Percentiles rank a stretch among this genome's conserved stretches.
These are phyloP conservation scores for Zaprionus inermis DNA, from an alignment of 1,140 invertebrate species.

Conservation along the genomic window DNA sequence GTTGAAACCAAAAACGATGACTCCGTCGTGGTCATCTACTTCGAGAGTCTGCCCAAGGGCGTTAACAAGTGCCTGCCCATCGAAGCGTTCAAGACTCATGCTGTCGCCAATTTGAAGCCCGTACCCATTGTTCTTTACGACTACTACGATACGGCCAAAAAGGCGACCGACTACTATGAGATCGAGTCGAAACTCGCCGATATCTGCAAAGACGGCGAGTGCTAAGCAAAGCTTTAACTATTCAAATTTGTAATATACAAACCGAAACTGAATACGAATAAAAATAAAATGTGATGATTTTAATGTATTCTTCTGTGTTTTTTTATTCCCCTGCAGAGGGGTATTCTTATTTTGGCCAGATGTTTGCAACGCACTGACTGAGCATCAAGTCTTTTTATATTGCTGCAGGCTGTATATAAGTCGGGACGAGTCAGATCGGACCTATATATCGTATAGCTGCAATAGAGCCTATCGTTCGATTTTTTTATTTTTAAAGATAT, in stretches of 20 bases:
- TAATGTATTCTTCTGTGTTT: constrained; percentile 8
- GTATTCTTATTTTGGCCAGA: no score
- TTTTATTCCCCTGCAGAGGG: no score
- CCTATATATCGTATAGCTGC: no score
- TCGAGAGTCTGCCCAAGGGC: constrained; percentile 89
- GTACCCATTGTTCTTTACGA: constrained; percentile 94
- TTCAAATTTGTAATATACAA: constrained; percentile 1
- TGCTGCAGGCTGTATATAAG: no score
- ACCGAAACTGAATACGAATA: not conserved
- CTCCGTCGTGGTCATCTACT: constrained; percentile 92
- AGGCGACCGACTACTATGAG: constrained; percentile 75
- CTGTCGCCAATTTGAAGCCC: constrained; percentile 93
- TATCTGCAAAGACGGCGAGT: constrained; percentile 68
- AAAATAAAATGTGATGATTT: constrained; percentile 31
- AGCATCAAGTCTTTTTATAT: no score
- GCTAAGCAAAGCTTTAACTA: constrained; percentile 47
- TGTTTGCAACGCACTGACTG: no score
- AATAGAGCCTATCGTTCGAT: no score
- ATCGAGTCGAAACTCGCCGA: constrained; percentile 72
- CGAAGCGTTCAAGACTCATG: constrained; percentile 91
- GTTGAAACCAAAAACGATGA: constrained; percentile 91
- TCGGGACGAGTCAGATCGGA: no score
- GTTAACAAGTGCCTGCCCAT: constrained; percentile 92
- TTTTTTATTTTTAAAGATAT: no score
- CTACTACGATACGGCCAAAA: constrained; percentile 95